Conservation (phyloP, 2,113 vertebrate genomes). For the Rana temporaria region DNA sequence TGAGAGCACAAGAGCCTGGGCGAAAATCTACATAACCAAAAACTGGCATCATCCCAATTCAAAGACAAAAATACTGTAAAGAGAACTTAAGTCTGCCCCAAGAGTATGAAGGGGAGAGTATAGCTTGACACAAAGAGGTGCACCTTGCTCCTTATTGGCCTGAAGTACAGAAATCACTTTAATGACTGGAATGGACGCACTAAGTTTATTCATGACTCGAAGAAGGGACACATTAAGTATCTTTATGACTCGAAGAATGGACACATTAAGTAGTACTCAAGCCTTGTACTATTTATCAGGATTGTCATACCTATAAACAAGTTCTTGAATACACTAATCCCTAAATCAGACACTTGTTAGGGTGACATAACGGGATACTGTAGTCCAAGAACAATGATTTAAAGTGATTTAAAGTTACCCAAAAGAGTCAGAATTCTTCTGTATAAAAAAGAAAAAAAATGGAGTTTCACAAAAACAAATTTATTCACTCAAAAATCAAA, state of each 20-base stretch:
- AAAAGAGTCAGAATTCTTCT: not conserved
- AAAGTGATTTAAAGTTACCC: not conserved
- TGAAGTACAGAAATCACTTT: not conserved
- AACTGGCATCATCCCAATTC: constrained; percentile 12
- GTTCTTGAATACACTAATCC: not conserved
- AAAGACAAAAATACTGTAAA: constrained; percentile 19
- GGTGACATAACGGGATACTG: not conserved
- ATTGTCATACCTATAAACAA: not conserved
- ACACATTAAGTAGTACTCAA: not conserved
- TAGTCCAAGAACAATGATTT: not conserved
- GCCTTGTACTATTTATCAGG: not conserved
- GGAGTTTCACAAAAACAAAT: not conserved
- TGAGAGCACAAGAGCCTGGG: constrained; percentile 38
- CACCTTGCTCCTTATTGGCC: not conserved
- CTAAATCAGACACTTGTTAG: not conserved
- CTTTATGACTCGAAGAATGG: not conserved
- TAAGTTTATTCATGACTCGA: not conserved
- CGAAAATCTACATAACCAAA: constrained; percentile 34
- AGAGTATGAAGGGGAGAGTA: not conserved
- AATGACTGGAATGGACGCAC: not conserved
- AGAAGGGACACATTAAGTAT: too few relatives aligned
- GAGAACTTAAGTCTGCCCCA: constrained; percentile 3
- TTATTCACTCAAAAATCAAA: too few relatives aligned
- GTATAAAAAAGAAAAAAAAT: not conserved
- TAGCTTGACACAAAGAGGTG: not conserved